Base-by-base conservation (phyloP, 2,113 vertebrate species). In the Peucedramus taeniatus region DNA sequence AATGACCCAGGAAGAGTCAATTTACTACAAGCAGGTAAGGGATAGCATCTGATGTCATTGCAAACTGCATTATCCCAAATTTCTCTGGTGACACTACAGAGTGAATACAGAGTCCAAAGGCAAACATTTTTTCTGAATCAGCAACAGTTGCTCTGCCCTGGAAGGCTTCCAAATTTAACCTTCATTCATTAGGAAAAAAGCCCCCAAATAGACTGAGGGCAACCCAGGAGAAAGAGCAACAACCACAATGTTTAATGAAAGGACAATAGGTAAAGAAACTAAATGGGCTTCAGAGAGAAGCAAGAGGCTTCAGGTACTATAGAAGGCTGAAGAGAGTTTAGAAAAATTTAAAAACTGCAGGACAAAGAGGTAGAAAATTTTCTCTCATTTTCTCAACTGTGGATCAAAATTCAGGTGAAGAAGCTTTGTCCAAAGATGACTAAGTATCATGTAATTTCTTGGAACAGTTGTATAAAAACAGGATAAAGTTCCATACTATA, bases 81-180 rank as follows among this genome's bases (percentile, higher is more conserved):
- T 86, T 82, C 63, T 74, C 80, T 93, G 86, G 92, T 18, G 6
- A 79, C 50, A 72, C 76, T 81, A 83, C 60, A 91, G 74, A 77
- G 28, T 88, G 83, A 93, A 96, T 51, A 42, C 44, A 92, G 84
- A 94, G 61, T 78, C 69, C 76, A 88, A 94, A 95, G 89, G 90
- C 68, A 96, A 96, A 93, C 56, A 68, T 82, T 94, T 91, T 87
- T 63, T 85, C 71, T 0, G 59, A 94, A 94, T 97, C 92, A 94
- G 95, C 94, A 96, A 82, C 95, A 90, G 84, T 96, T 96, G 72
- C 54, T 83, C 31, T 76, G 50, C 76, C 77, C 84, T 93, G 74
- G 88, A 94, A 75, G 40, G 42, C 57, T 91, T 96, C 95, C 94
- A 96, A 93, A 88, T 92, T 53, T 80, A 94, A 61, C 60, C 75